Base-by-base conservation (phyloP, 2,888 invertebrate genomes). In the Aphidius colemani region DNA sequence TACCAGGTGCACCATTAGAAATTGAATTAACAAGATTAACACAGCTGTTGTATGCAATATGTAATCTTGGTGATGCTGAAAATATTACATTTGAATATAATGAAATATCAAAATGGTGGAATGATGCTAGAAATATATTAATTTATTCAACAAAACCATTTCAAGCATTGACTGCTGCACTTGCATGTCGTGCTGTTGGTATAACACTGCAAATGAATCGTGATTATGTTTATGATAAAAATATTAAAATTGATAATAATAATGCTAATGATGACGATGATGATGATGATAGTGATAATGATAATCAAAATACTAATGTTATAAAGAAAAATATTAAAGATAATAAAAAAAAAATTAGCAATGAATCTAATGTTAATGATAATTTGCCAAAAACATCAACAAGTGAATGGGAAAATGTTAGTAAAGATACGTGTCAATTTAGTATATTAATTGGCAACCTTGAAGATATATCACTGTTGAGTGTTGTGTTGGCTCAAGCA, bases 381-480 rank as follows among this genome's bases (percentile, higher is more conserved):
- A 66, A 68, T 39, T 51, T 53, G 73, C 70, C 40, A 78, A 44
- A 72, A 40, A 78, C 74, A 67, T 76, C 72, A 9, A 72, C 75
- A 3, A 79, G 77, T 59, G 87, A 85, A 51, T 95, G 94, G 93
- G 94, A 94, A 79, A 89, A 90, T 60, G 88, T 95, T 60, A 91
- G 94, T 2, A 88, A 91, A 70, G 96, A 96, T 77, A 89, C 90
- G 73, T 91, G 94, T 50, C 90, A 92, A 77, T 96, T 96, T 93
- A 91, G 92, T 11, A 84, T 94, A 56, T 84, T 96, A 1, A 91
- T 94, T 49, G 93, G 92, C 61, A 95, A 95, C 84, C 85, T 96
- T 53, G 96, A 96, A 80, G 95, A 96, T 79, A 87, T 95, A 67
- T 89, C 95, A 3, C 86, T 94, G 61, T 85, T 96, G 10, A 90